Conservation (phyloP, 1,140 invertebrate genomes). For the Mactra quadrangularis region DNA sequence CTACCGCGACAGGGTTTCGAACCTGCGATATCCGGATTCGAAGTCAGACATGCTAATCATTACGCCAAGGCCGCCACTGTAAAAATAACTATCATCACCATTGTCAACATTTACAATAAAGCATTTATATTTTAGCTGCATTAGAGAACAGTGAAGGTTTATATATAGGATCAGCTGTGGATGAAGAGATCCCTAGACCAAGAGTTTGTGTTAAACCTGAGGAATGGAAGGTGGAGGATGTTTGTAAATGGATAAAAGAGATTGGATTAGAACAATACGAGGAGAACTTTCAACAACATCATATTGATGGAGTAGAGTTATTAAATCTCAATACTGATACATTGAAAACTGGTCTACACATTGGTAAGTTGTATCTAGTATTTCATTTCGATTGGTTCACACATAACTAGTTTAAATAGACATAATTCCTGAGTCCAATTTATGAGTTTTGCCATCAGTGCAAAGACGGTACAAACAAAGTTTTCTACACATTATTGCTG, state of each 20-base stretch:
- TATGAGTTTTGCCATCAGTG: no score
- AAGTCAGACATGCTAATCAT: no score
- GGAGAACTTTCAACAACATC: constrained; percentile 83
- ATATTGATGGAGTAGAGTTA: constrained; percentile 87
- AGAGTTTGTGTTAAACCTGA: neutral
- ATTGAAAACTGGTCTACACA: constrained; percentile 85
- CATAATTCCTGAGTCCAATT: no score
- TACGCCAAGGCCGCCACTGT: no score
- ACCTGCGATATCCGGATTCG: no score
- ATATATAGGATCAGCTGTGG: neutral
- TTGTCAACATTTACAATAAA: no score
- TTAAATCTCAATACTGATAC: constrained; percentile 85
- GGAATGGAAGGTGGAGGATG: constrained; percentile 86
- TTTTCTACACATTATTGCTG: no score
- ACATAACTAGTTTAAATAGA: no score
- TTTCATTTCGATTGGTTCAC: no score
- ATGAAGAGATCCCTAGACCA: neutral
- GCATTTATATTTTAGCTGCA: constrained; percentile 27
- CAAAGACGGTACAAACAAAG: no score
- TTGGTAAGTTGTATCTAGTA: constrained; percentile 85
- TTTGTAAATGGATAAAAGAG: constrained; percentile 87
- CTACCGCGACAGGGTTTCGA: no score
- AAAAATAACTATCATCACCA: no score
- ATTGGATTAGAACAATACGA: constrained; percentile 85
- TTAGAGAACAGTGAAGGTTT: constrained; percentile 20